Evolutionary conservation across 2,113 vertebrate genomes (phyloP), one percentile per base, ranked within the genome.

Genomic region (Ammospiza caudacuta): DNA sequence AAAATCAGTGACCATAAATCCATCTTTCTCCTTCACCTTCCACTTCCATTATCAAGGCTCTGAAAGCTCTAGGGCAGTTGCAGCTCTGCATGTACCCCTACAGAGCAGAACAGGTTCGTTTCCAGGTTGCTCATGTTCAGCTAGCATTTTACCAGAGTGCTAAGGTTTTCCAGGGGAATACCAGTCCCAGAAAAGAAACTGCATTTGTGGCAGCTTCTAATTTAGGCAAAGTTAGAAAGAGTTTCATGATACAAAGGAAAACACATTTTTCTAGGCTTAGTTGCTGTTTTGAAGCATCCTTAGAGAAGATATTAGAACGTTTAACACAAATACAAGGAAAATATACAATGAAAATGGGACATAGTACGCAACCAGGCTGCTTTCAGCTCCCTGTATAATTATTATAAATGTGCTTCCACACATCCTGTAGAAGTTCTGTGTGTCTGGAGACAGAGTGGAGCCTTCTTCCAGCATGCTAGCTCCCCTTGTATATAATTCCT

Each of bases 401-500:
- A 70, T 83, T 80, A 72, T 64, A 87, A 95, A 89, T n/a, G 63
- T 90, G 44, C 35, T 92, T 86, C 68, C 62, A 86, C 72, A 92
- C 83, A 92, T 80, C 63, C 52, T 77, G 85, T 85, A 82, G 73
- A 89, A 84, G 67, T 61, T 94, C 72, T 92, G 47, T 46, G 37
- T 37, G 39, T 52, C 52, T 75, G 72, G 94, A 95, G 93, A 97
- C 95, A 95, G 90, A 96, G 68, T 0, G 79, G 90, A 95, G 92
- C 92, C 92, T 95, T 63, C 35, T 91, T 94, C 70, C 58, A 95
- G 51, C n/a, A 64, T 0, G 29, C 47, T 89, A 78, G 64, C n/a
- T 70, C 25, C 52, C 22, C 72, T 92, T 96, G 93, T 86, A 67
- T 96, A 94, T 75, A 90, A 91, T 90, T 97, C 57, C 52, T 86